Evolutionary conservation across 2,113 vertebrate species (phyloP).

Genomic region (Mola mola): DNA sequence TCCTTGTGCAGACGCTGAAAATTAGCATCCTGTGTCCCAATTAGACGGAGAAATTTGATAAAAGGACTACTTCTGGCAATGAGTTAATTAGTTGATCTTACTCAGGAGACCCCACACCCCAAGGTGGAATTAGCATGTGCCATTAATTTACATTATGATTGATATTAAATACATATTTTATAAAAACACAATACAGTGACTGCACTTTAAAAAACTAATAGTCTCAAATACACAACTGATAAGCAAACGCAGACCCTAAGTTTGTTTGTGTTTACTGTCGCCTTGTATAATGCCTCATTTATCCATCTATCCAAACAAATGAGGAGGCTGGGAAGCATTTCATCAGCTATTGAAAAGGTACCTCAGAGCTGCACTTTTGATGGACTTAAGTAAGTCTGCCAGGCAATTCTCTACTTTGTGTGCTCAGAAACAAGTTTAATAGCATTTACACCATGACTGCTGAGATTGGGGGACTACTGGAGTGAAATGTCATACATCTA

Average conservation of each 20-base stretch:
- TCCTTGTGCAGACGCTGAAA: slow-evolving; percentile 42
- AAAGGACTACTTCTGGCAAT: slow-evolving; percentile 72
- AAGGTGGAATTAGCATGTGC: slow-evolving; percentile 68
- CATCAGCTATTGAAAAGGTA: slow-evolving; percentile 53
- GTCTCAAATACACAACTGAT: slow-evolving; percentile 11
- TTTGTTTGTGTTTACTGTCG: slow-evolving; percentile 35
- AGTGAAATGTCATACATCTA: slow-evolving; percentile 55
- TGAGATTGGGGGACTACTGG: slow-evolving; percentile 30
- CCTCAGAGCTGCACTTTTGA: slow-evolving; percentile 37
- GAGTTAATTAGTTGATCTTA: slow-evolving; percentile 75
- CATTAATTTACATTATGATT: slow-evolving; percentile 69
- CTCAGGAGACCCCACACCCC: slow-evolving; percentile 68
- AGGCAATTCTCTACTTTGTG: slow-evolving; percentile 45
- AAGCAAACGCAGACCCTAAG: slow-evolving; percentile 26
- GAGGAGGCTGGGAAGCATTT: slow-evolving; percentile 45
- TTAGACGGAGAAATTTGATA: slow-evolving; percentile 68
- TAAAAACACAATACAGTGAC: slow-evolving; percentile 32
- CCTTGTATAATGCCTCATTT: slow-evolving; percentile 41
- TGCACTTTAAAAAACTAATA: slow-evolving; percentile 30
- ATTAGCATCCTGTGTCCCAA: slow-evolving; percentile 64
- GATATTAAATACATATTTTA: slow-evolving; percentile 69
- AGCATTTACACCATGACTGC: slow-evolving; percentile 54
- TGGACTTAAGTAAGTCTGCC: slow-evolving; percentile 42
- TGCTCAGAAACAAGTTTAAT: slow-evolving; percentile 57
- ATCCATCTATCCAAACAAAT: slow-evolving; percentile 50